Evolutionary conservation across 92 coral and sea anemone genomes (phyloP).

Genomic region (Chrysogorgia sp.): DNA sequence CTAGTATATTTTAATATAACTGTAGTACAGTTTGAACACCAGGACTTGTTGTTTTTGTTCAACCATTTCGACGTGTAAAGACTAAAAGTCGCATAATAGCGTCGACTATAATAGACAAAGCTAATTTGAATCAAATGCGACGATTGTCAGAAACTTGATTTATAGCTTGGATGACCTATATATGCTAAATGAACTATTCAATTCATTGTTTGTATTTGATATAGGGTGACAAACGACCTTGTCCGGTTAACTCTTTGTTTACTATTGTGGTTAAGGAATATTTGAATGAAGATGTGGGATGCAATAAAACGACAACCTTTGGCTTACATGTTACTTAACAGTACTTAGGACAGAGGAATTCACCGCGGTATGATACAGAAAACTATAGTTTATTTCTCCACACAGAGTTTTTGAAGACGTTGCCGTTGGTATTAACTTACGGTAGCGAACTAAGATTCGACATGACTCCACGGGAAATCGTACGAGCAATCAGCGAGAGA

Average conservation of each 20-base stretch:
- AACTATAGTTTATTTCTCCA: no score
- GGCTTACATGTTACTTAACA: constrained; percentile 2
- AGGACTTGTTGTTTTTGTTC: no score
- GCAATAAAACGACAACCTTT: neutral
- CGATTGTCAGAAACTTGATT: no score
- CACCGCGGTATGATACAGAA: neutral
- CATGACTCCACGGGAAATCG: constrained; percentile 33
- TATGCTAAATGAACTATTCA: constrained; percentile 19
- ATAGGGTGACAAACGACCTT: constrained; percentile 21
- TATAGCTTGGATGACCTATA: neutral
- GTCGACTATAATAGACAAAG: no score
- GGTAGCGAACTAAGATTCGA: neutral
- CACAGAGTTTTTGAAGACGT: neutral
- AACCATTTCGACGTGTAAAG: no score
- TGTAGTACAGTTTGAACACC: no score
- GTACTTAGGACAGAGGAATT: neutral
- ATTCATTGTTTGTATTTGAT: neutral
- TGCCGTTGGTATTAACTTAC: neutral
- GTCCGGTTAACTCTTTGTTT: constrained; percentile 26
- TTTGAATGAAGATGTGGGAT: neutral
- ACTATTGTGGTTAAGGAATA: neutral
- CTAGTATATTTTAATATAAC: no score
- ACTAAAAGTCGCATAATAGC: no score
- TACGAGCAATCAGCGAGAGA: constrained; percentile 23
- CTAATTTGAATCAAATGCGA: no score